Evolutionary conservation across 2,113 vertebrate species (phyloP).

Genomic region (Tonatia bakeri): DNA sequence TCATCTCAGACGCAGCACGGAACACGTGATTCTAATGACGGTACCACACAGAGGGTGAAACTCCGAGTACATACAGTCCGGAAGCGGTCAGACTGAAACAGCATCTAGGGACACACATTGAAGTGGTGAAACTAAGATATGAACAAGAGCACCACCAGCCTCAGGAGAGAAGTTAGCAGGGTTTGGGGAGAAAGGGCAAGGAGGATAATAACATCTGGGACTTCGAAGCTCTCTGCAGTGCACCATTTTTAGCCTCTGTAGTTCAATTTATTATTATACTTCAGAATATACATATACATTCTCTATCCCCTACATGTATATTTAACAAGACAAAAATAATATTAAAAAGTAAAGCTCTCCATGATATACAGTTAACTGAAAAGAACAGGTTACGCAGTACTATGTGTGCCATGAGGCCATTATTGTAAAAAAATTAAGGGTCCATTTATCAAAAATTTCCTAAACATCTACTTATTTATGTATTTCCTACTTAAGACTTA

Average conservation of each 20-base stretch:
- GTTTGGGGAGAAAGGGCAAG: too few species aligned
- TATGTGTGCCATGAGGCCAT: neutral
- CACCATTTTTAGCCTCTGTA: neutral
- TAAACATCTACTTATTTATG: neutral
- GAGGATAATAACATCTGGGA: fast-evolving
- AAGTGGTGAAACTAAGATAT: neutral
- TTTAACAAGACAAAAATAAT: constrained; percentile 7
- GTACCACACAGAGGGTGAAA: neutral
- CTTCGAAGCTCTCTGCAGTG: neutral
- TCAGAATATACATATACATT: neutral
- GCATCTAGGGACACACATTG: neutral
- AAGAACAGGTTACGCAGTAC: neutral
- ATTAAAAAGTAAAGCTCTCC: neutral
- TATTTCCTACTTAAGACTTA: neutral
- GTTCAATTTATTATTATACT: neutral
- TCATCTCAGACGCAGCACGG: neutral
- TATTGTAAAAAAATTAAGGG: neutral
- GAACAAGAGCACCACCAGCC: neutral
- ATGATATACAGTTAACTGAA: neutral
- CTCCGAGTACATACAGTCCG: neutral
- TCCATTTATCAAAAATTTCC: neutral
- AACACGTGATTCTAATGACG: neutral
- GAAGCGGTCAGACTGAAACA: neutral
- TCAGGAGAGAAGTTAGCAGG: neutral
- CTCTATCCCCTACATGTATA: neutral